Evolutionary conservation across 2,113 vertebrate genomes (phyloP), one percentile per base, ranked within the genome.

Genomic region (Semicossyphus pulcher): DNA sequence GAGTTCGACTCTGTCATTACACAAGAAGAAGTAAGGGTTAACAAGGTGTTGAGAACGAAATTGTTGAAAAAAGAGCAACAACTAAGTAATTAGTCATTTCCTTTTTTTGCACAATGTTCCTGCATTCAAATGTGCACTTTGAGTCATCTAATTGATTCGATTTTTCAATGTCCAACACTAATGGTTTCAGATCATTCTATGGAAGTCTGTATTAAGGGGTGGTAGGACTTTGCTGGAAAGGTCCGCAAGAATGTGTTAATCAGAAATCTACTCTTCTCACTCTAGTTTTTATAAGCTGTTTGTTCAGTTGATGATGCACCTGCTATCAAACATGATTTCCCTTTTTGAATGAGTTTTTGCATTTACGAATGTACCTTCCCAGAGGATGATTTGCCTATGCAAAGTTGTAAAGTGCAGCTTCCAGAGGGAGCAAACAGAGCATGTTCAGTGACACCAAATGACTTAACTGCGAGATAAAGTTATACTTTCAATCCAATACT

Each of bases 321-420:
- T 47, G 34, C 18, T 23, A 29, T 31, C 16, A 18, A 10, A n/a
- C n/a, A 5, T 58, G 0, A 70, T 59, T 73, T 67, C 8, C 16
- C 11, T 0, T 34, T 0, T 34, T 21, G 10, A 7, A 16, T 0
- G 18, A 36, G 28, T 23, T 67, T 88, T 85, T 86, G 42, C 26
- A 59, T 85, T 32, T 66, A 23, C 2, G 23, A 53, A 72, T 31
- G 2, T 11, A 10, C 45, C 21, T 15, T 31, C 4, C 1, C 28
- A 34, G 20, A 26, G 8, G 14, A 1, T 53, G 4, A 26, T 88
- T 64, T 81, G 54, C 39, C 31, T 63, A 37, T 2, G 16, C 47
- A 51, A 66, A 49, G 7, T 48, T 42, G 14, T 44, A 9, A 1
- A 47, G 2, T 7, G 18, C 4, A 10, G 12, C 11, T 4, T 5